Evolutionary conservation across 2,888 invertebrate species (phyloP).

Genomic region (Meganola albula): DNA sequence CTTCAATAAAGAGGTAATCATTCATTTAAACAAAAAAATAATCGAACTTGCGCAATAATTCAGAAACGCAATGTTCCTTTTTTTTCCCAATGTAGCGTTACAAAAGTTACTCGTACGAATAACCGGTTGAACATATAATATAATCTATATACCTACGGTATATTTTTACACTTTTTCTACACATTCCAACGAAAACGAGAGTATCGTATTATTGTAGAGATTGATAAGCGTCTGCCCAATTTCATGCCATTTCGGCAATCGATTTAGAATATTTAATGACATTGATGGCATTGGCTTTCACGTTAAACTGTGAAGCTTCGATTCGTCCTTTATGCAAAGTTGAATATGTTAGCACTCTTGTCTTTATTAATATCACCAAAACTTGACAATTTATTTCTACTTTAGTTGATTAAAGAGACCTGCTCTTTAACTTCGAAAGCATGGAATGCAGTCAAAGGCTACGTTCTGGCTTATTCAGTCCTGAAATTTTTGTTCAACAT

Average conservation of each 20-base stretch:
- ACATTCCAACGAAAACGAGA: conserved; percentile 51
- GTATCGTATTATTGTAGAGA: conserved; percentile 34
- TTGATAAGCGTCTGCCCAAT: conserved; percentile 38
- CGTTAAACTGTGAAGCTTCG: conserved; percentile 28
- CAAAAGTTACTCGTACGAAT: no score
- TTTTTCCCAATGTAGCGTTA: conserved; percentile 32
- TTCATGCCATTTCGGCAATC: conserved; percentile 45
- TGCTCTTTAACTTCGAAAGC: no score
- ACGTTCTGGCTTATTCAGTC: no score
- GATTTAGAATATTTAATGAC: conserved; percentile 33
- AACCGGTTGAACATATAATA: conserved; percentile 27
- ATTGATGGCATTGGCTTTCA: conserved; percentile 40
- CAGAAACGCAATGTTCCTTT: conserved; percentile 32
- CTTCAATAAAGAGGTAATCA: conserved; percentile 19
- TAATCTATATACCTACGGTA: no score
- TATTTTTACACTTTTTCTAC: conserved; percentile 30
- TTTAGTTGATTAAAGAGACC: no score
- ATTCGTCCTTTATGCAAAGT: no score
- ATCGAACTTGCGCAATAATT: conserved; percentile 38
- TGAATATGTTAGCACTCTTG: no score
- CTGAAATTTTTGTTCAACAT: no score
- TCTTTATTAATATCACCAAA: no score
- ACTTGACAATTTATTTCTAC: no score
- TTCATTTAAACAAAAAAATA: conserved; percentile 27
- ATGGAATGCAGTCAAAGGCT: no score